Evolutionary conservation across 2,797 vertebrate genomes (phyloP), one percentile per base, ranked within the genome.

Genomic region (Agapornis canus): DNA sequence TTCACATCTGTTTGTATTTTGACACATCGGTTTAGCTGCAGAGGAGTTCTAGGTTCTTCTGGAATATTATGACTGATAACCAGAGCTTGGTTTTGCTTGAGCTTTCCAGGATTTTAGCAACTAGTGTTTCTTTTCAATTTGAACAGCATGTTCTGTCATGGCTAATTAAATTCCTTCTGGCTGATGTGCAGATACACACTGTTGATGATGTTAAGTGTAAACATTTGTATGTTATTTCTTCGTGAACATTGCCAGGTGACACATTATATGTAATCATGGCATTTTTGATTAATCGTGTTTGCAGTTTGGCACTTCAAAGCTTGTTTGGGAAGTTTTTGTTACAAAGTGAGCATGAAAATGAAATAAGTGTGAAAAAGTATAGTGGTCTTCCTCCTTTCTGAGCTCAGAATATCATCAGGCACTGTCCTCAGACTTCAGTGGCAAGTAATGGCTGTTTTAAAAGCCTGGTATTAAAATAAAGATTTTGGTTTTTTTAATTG

Each of bases 181-280:
- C 95, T 97, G 95, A 96, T 96, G 95, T 97, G 95, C 95, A 90
- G 91, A 94, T 95, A 92, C 92, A 86, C 93, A 86, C 92, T 95
- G 96, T 96, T 92, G 95, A 89, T 85, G 78, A 95, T 94, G 82
- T 93, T 89, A 72, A 82, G 93, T 92, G 88, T 95, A 89, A 96
- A 96, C 65, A 92, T 94, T 96, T 96, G 91, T 87, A 47, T 96
- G 92, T 81, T 93, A 66, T 83, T 96, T 95, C 86, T 94, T 90
- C 83, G 86, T 83, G 56, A 89, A 65, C 86, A 49, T 73, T 94
- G 82, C 91, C 83, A 82, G 88, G 81, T 97, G 94, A 82, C 92
- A 86, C 81, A 91, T 94, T 82, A 89, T 91, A 85, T 95, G 59
- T 92, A 94, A 94, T 90, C 90, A 47, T 3, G 18, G 87, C 81